Evolutionary conservation across 1,140 invertebrate genomes (phyloP), one percentile per base, ranked within the genome.

Genomic region (Melitaea cinxia): DNA sequence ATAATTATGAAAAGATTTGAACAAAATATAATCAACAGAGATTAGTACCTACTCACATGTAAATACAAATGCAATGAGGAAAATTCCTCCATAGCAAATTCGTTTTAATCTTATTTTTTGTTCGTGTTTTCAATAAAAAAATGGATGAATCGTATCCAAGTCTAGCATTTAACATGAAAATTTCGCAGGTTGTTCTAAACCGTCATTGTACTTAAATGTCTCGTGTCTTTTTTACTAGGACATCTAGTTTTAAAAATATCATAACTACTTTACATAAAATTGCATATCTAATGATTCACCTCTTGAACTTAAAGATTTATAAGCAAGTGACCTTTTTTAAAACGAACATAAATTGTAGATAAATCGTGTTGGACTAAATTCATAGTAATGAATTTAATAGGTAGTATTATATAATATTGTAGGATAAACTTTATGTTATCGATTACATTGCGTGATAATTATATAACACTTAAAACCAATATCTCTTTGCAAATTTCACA

Each of bases 281-380:
- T 47, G 19, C 19, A 47, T 45, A 45, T 23, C 17, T 47, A 47
- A 47, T 23, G 9, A 21, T 21, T 23, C 42, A 56, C 54, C 54
- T 56, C 28, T 47, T 56, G 39, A 56, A 56, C 54, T 56, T 56
- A 23, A 42, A 56, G 54, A 56, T 56, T 56, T 56, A 56, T 56
- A 15, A 42, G 15, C 54, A 45, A 26, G 3, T 56, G 54, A 56
- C 35, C 35, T 56, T 42, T 56, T 56, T 56, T 23, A 47, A 24
- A 56, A 56, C 33, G 33, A 42, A 56, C 53, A 56, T 56, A 56
- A 56, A 37, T 47, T 39, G 35, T 39, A 39, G 53, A 37, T 26
- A 56, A 56, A 56, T 56, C 53, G 14, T 39, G 53, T 9, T 24
- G 53, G n/a, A 23, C 33, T 56, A 37, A 19, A 56, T 56, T 39